phyloP scores from a whole-genome alignment of 2,113 vertebrate genomes.

The Acanthochromis polyacanthus region DNA sequence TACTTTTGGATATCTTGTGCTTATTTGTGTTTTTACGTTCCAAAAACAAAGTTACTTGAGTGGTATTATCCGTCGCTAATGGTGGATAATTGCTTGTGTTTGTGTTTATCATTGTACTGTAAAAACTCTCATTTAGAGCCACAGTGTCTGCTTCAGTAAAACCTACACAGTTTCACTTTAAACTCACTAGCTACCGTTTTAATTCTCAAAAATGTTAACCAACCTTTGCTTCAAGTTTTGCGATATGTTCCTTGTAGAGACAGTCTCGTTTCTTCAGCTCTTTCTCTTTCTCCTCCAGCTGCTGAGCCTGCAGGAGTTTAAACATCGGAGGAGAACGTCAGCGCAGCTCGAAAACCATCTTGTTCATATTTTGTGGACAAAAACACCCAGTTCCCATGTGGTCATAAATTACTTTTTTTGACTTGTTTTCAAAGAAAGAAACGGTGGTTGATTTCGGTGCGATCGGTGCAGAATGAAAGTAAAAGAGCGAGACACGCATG shows the following conservation, averaged over 20 bases:
- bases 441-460: background rate
- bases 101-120: no score
- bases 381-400: background rate
- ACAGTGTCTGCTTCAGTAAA: no score
- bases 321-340: background rate
- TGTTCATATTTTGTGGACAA: no score
- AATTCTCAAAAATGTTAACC: background rate
- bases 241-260: constrained; percentile 71
- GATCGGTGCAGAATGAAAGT: constrained; percentile 13
- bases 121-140: no score
- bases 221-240: constrained; percentile 79
- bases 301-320: constrained; percentile 69
- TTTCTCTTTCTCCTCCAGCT: constrained; percentile 75
- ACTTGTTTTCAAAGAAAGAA: background rate
- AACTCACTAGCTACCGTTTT: no score
- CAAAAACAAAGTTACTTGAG: no score
- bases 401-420: background rate
- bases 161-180: no score
- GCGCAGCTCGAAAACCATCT: background rate
- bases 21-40: no score
- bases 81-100: no score
- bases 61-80: no score
- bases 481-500: constrained; percentile 47
- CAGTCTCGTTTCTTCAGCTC: constrained; percentile 65
- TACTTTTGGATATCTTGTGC: no score